These are phyloP conservation scores for Sarcophaga bullata DNA, from an alignment of 1,140 invertebrate genomes.

Conservation along the genomic window DNA sequence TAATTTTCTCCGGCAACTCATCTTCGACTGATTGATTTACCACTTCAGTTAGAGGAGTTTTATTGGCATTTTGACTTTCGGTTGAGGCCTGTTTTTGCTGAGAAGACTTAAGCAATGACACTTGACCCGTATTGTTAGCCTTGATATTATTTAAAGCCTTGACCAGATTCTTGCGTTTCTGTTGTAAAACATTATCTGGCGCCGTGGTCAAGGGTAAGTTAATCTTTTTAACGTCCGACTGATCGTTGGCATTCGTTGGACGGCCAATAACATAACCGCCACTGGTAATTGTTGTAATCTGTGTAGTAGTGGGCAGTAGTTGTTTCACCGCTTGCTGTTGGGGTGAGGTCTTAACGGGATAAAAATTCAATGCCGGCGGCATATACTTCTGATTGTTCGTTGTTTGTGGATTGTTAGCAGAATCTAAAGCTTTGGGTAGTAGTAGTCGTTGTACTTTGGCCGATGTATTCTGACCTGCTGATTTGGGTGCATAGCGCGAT, in stretches of 20 bases:
- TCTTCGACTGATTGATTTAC: conserved; percentile 51
- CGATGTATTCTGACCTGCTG: conserved; percentile 26
- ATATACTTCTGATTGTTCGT: neutral
- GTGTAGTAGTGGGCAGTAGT: conserved; percentile 15
- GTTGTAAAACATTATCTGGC: conserved; percentile 51
- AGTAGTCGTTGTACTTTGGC: neutral
- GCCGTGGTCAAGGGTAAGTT: neutral
- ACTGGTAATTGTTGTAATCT: conserved; percentile 32
- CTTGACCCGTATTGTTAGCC: conserved; percentile 51
- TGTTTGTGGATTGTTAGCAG: neutral
- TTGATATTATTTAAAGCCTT: conserved; percentile 55
- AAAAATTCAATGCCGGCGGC: neutral
- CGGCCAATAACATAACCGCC: conserved; percentile 43
- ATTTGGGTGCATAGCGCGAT: conserved; percentile 33
- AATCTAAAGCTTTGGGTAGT: neutral
- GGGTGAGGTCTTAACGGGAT: neutral
- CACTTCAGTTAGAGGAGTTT: conserved; percentile 43
- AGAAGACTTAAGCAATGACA: conserved; percentile 56
- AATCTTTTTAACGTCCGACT: neutral
- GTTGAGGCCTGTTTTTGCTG: conserved; percentile 43
- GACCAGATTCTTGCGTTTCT: conserved; percentile 59
- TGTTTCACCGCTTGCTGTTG: conserved; percentile 2
- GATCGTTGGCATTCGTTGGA: neutral
- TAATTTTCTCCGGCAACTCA: conserved; percentile 59
- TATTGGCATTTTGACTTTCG: conserved; percentile 12